These are phyloP conservation scores for Oxyteleia sp. DNA, from an alignment of 2,888 invertebrate genomes.

Conservation along the genomic window DNA sequence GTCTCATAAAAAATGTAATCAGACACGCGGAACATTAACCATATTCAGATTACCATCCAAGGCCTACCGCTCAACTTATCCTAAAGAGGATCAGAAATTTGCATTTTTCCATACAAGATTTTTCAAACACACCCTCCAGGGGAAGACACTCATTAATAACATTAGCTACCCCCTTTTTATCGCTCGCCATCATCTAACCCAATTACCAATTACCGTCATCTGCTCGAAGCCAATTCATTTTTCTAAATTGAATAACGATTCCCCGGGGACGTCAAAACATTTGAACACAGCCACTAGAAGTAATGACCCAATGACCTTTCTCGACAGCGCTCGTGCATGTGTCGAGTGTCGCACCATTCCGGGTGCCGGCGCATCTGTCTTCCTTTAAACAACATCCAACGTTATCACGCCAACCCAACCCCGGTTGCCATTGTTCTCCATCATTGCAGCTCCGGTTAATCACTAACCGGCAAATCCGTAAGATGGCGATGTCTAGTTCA, in stretches of 20 bases:
- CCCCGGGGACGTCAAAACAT: conserved; percentile 32
- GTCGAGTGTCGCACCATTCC: conserved; percentile 26
- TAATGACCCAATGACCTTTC: conserved; percentile 42
- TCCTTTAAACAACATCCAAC: conserved; percentile 7
- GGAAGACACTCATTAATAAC: conserved; percentile 2
- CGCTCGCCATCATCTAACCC: not conserved
- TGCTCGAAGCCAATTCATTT: conserved; percentile 31
- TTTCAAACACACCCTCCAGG: not conserved
- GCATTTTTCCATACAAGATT: not conserved
- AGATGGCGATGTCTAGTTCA: conserved; percentile 17
- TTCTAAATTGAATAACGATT: conserved; percentile 50
- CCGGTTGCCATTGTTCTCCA: conserved; percentile 21
- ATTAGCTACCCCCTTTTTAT: no score
- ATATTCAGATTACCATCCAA: no score
- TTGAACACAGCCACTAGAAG: conserved; percentile 16
- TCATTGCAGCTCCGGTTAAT: conserved; percentile 8
- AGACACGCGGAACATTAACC: no score
- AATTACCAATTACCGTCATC: conserved; percentile 23
- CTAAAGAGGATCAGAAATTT: no score
- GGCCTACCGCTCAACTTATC: no score
- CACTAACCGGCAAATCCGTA: conserved; percentile 24
- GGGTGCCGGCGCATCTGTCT: conserved; percentile 30
- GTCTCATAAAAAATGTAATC: no score
- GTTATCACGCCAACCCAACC: conserved; percentile 2
- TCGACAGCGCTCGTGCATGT: not conserved